Evolutionary conservation across 2,113 vertebrate species (phyloP), one percentile per base, ranked within the genome.

Genomic region (Halichoerus grypus): DNA sequence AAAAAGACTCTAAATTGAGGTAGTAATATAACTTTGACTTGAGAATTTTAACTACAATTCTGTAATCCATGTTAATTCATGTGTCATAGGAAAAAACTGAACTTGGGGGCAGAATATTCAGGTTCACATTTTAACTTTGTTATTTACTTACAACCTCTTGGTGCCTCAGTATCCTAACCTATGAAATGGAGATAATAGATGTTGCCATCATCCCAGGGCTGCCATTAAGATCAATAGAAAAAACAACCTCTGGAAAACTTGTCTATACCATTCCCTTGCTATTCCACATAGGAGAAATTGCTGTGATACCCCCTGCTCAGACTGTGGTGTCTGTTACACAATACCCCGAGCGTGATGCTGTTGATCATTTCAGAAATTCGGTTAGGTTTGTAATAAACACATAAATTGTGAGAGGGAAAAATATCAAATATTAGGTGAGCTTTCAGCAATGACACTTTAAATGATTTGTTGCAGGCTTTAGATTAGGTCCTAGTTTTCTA

Each of bases 331-430:
- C 36, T 88, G n/a, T 80, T 95, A 63, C 19, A 94, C 77, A 33
- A 86, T 65, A 81, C 28, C 2, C 33, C 69, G 16, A 91, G 16
- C 79, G 59, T 69, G 55, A 91, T 91, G 8, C 57, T 76, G 1
- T 76, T 86, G 42, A 61, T 91, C 49, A 74, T 88, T 88, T 85
- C 49, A 79, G 33, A 95, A n/a, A 79, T 84, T 84, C 67, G 6
- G 19, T 96, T 91, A 74, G 33, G n/a, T 84, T 84, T 87, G 16
- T 13, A 94, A 82, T 95, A 96, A 93, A 93, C 14, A 74, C 7
- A 83, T 14, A 81, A 36, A 79, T 33, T 57, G 2, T 92, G n/a
- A 22, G 18, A 80, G 92, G 65, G 46, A 65, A 93, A 81, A 53
- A 46, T 16, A 69, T 36, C 21, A 86, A 93, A 77, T 1, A 91